These are phyloP conservation scores for Deladenus siricidicola DNA, from an alignment of 2,888 invertebrate species.

Conservation along the genomic window DNA sequence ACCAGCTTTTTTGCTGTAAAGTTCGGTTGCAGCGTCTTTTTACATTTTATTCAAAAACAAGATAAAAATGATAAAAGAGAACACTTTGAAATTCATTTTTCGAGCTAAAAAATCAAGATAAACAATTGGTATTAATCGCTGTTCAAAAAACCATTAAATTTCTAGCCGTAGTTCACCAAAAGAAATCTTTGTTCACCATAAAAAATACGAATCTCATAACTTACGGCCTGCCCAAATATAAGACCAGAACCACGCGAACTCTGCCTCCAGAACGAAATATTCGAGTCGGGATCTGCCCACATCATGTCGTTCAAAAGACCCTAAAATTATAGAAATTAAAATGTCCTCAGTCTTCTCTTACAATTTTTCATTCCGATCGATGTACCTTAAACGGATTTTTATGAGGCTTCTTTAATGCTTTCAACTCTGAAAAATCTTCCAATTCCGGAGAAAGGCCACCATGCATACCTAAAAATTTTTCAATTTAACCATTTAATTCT, in stretches of 20 bases:
- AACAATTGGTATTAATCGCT: no score
- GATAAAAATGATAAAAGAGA: no score
- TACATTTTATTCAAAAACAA: no score
- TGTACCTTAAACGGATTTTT: conserved; percentile 17
- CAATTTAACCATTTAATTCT: not conserved
- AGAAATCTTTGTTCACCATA: no score
- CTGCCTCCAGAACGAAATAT: conserved; percentile 31
- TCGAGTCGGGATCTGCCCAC: conserved; percentile 22
- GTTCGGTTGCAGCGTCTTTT: no score
- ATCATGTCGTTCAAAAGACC: conserved; percentile 42
- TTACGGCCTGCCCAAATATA: conserved; percentile 29
- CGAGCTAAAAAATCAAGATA: no score
- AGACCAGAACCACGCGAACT: conserved; percentile 39
- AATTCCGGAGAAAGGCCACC: conserved; percentile 31
- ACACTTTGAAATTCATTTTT: no score
- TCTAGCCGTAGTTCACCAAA: no score
- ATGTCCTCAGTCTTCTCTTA: no score
- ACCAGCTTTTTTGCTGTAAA: no score
- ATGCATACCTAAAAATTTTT: conserved; percentile 3
- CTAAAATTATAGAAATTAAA: conserved; percentile 4
- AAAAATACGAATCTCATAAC: no score
- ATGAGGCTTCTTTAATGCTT: conserved; percentile 16
- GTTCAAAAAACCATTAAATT: no score
- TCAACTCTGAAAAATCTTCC: conserved; percentile 25
- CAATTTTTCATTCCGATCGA: not conserved